Percentiles rank a stretch among this genome's conserved stretches.
Evolutionary conservation across 2,797 vertebrate species (phyloP).

Genomic region (Rhynchonycteris naso): DNA sequence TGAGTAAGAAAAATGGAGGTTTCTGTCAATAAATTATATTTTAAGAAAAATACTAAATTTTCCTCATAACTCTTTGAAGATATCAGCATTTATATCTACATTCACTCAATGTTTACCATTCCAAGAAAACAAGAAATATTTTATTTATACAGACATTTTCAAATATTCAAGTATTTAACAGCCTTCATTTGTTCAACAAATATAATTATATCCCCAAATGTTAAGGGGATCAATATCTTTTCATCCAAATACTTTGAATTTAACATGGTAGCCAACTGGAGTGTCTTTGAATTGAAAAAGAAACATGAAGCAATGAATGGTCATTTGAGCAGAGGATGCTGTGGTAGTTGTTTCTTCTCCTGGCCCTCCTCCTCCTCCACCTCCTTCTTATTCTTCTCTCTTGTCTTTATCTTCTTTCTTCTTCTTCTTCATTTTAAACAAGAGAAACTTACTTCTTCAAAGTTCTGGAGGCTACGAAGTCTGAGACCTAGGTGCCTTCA

Average conservation of each 20-base stretch:
- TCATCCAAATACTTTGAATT: conserved; percentile 13
- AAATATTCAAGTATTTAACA: conserved; percentile 10
- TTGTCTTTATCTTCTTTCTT: background rate
- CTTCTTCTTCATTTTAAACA: background rate
- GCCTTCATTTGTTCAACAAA: background rate
- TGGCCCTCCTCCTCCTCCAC: background rate
- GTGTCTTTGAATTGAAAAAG: background rate
- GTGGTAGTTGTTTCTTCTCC: background rate
- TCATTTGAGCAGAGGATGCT: background rate
- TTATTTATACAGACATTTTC: background rate
- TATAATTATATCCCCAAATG: background rate
- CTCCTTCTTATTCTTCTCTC: background rate
- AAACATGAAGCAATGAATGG: background rate
- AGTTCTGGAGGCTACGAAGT: background rate
- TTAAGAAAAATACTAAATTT: conserved; percentile 19
- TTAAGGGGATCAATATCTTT: background rate
- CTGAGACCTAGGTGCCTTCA: background rate
- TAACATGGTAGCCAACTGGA: background rate
- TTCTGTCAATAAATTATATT: background rate
- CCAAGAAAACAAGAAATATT: conserved; percentile 32
- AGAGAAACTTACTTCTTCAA: background rate
- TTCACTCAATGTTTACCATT: background rate
- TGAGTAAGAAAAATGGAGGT: background rate
- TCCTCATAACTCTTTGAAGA: conserved; percentile 8
- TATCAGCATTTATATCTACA: background rate